These are phyloP conservation scores for Mesoligia furuncula DNA, from an alignment of 2,888 invertebrate genomes.

Conservation along the genomic window DNA sequence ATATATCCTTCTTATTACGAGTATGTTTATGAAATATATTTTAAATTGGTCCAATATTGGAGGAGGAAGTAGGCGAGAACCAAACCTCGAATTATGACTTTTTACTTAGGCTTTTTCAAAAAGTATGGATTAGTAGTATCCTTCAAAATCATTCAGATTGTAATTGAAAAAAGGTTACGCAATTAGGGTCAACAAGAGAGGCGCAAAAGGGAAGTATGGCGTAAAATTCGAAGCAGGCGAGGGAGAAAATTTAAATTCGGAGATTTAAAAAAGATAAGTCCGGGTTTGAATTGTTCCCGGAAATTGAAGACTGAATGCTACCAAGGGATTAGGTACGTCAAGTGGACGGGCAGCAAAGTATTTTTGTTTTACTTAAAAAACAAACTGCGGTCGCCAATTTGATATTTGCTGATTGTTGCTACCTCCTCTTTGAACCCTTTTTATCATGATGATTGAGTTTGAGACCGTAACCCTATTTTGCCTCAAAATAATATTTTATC, in stretches of 20 bases:
- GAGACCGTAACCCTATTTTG: background rate
- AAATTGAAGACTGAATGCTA: conserved; percentile 43
- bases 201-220: background rate
- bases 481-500: too few relatives aligned
- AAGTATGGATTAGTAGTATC: background rate
- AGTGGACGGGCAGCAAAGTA: background rate
- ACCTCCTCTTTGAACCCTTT: background rate
- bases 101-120: too few relatives aligned
- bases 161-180: background rate
- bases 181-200: background rate
- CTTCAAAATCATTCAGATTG: background rate
- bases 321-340: conserved; percentile 14
- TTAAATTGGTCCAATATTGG: too few relatives aligned
- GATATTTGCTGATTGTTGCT: background rate
- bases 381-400: background rate
- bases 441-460: background rate
- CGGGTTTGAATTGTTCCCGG: conserved; percentile 20
- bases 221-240: background rate
- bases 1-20: too few relatives aligned
- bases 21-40: too few relatives aligned
- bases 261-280: conserved; percentile 29
- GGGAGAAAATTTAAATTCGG: conserved; percentile 36
- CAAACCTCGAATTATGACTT: too few relatives aligned
- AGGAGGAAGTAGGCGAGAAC: too few relatives aligned
- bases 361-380: background rate